Conservation (phyloP, 2,888 invertebrate genomes). For the Mesoligia furuncula region DNA sequence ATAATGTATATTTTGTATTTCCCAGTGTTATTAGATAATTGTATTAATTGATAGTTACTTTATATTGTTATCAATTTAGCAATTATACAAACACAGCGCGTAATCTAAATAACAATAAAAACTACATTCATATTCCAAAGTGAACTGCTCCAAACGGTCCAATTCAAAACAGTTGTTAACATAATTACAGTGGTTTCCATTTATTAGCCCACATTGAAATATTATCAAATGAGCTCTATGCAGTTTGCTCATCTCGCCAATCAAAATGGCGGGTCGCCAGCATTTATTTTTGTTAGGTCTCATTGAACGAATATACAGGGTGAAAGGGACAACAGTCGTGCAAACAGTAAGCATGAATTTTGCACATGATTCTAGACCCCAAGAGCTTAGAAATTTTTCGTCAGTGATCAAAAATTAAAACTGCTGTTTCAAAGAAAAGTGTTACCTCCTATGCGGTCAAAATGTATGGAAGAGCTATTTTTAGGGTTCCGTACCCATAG, state of each 20-base stretch:
- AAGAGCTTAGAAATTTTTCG: too few relatives aligned
- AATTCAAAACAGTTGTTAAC: conserved; percentile 47
- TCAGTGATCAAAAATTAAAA: too few relatives aligned
- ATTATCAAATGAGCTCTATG: conserved; percentile 52
- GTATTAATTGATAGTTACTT: not conserved
- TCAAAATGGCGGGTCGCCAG: conserved; percentile 24
- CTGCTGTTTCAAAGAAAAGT: not conserved
- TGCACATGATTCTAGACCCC: too few relatives aligned
- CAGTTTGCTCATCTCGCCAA: conserved; percentile 30
- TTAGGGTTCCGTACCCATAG: too few relatives aligned
- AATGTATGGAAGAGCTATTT: too few relatives aligned
- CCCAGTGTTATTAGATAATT: too few relatives aligned
- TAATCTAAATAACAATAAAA: conserved; percentile 18
- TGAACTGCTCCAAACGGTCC: conserved; percentile 12
- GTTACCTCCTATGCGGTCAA: too few relatives aligned
- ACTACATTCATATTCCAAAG: not conserved
- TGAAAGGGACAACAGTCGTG: not conserved
- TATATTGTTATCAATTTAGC: not conserved
- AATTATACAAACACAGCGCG: conserved; percentile 13
- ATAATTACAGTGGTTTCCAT: conserved; percentile 48
- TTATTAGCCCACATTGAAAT: conserved; percentile 46
- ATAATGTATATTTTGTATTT: not conserved
- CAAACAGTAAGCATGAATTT: too few relatives aligned
- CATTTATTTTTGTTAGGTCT: conserved; percentile 16
- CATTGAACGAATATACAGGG: not conserved